Evolutionary conservation across 2,888 invertebrate species (phyloP).

Genomic region (Clostera curtula): DNA sequence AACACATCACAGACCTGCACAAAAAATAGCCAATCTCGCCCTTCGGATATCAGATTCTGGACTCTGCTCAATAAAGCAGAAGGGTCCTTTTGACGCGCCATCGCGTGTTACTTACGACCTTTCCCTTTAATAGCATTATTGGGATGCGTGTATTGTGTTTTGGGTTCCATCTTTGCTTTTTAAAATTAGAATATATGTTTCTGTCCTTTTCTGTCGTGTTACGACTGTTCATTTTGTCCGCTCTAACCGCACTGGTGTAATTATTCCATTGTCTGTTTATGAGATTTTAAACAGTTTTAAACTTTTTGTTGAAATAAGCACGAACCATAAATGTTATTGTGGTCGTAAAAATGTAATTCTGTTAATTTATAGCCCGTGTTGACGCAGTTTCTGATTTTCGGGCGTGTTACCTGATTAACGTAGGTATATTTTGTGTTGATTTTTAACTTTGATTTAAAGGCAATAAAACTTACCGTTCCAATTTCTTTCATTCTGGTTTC

Average conservation of each 20-base stretch:
- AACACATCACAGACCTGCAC: conserved; percentile 50
- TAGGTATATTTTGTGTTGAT: too few relatives aligned
- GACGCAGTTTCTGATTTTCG: conserved; percentile 49
- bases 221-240: conserved; percentile 23
- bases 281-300: conserved; percentile 66
- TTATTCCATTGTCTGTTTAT: conserved; percentile 66
- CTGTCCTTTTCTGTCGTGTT: conserved; percentile 44
- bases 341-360: conserved; percentile 66
- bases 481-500: too few relatives aligned
- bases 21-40: conserved; percentile 45
- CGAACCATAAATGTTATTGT: conserved; percentile 63
- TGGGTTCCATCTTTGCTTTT: conserved; percentile 74
- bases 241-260: conserved; percentile 59
- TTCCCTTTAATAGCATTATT: conserved; percentile 46
- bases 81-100: conserved; percentile 47
- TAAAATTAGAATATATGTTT: conserved; percentile 63
- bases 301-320: conserved; percentile 66
- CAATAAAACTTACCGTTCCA: too few relatives aligned
- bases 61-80: conserved; percentile 49
- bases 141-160: conserved; percentile 67
- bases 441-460: too few relatives aligned
- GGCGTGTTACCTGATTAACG: conserved; percentile 49
- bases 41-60: conserved; percentile 44
- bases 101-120: conserved; percentile 47
- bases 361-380: conserved; percentile 63